Conservation (phyloP, 2,797 vertebrate genomes). For the Tachyglossus aculeatus region DNA sequence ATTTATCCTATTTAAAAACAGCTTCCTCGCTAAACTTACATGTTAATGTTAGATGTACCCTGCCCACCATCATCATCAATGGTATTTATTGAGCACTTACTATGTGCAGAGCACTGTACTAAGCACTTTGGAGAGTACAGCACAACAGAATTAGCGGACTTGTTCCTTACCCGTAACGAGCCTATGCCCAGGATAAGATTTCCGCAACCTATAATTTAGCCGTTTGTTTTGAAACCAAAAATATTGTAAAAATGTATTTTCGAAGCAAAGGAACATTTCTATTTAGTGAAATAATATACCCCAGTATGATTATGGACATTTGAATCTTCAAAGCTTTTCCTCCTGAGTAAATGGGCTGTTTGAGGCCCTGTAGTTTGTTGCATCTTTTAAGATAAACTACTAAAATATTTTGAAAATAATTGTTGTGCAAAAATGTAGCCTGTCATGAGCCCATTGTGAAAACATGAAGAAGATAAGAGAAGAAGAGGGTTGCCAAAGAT, state of each 20-base stretch:
- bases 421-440: background rate
- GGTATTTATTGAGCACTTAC: background rate
- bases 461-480: no score
- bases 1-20: no score
- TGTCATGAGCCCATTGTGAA: background rate
- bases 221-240: background rate
- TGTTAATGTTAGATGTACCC: rapidly evolving
- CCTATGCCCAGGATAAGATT: no score
- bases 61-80: no score
- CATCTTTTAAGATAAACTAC: background rate
- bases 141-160: no score
- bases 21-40: no score
- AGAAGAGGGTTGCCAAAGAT: background rate
- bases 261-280: background rate
- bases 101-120: background rate
- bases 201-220: no score
- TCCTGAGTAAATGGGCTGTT: background rate
- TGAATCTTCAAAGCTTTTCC: background rate
- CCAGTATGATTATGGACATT: background rate
- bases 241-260: background rate
- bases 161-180: no score
- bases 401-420: background rate
- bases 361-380: background rate
- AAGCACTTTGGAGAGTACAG: no score
- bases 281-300: background rate